A percentile compares a stretch with the other conserved stretches of the same genome.
phyloP scores from a whole-genome alignment of 2,888 invertebrate genomes.

The Drosophila helvetica region DNA sequence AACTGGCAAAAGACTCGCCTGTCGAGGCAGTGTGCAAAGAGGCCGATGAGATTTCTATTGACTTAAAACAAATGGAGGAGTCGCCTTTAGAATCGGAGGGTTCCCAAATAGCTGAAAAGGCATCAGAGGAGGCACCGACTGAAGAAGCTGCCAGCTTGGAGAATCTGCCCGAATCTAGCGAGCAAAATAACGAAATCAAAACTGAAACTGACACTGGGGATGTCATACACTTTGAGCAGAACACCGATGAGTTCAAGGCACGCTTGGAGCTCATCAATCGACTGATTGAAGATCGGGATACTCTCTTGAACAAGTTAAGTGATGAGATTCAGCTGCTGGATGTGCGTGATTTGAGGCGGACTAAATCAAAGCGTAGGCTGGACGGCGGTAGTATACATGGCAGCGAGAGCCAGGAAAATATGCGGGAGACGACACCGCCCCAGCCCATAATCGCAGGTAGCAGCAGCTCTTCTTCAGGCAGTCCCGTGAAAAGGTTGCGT shows the following conservation, averaged over 20 bases:
- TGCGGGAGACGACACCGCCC: constrained; percentile 18
- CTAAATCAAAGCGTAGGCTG: constrained; percentile 37
- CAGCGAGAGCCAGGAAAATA: constrained; percentile 22
- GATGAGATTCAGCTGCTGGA: constrained; percentile 28
- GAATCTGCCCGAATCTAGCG: background rate
- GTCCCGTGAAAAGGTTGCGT: constrained; percentile 54
- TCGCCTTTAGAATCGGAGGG: background rate
- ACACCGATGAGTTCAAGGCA: constrained; percentile 49
- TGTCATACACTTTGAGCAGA: constrained; percentile 65
- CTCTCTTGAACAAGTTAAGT: constrained; percentile 51
- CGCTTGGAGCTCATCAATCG: constrained; percentile 66
- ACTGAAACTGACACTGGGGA: background rate
- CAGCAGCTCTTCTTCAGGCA: constrained; percentile 45
- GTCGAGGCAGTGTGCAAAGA: background rate
- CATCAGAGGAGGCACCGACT: background rate
- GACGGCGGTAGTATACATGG: background rate
- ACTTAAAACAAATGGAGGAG: background rate
- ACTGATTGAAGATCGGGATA: constrained; percentile 64
- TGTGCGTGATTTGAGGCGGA: constrained; percentile 28
- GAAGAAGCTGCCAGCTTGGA: background rate
- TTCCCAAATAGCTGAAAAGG: background rate
- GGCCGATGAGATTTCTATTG: background rate
- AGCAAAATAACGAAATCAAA: background rate
- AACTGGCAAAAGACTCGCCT: constrained; percentile 1
- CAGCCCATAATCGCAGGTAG: constrained; percentile 13